Evolutionary conservation across 1,140 invertebrate species (phyloP).

Genomic region (Saccostrea cuccullata): DNA sequence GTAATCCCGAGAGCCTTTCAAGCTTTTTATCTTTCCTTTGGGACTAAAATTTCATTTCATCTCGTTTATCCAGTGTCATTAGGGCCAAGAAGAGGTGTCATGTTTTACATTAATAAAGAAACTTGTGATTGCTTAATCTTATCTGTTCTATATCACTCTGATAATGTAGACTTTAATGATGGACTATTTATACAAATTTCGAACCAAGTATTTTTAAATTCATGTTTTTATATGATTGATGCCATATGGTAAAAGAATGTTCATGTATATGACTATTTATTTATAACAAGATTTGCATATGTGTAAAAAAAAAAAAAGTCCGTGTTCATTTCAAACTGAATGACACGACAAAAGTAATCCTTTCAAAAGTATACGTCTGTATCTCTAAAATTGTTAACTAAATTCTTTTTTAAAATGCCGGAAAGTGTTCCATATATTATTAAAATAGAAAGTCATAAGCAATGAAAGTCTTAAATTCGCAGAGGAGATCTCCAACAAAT

Average conservation of each 20-base stretch:
- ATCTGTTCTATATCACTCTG: slow-evolving; percentile 1
- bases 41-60: slow-evolving; percentile 23
- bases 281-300: too few species aligned
- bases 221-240: neutral
- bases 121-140: slow-evolving; percentile 6
- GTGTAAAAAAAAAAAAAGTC: too few species aligned
- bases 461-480: too few species aligned
- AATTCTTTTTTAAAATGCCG: too few species aligned
- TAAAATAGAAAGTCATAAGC: too few species aligned
- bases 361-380: too few species aligned
- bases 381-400: too few species aligned
- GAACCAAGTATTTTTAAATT: neutral
- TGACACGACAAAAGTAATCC: too few species aligned
- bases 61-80: slow-evolving; percentile 20
- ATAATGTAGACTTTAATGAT: slow-evolving; percentile 8
- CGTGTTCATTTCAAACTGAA: too few species aligned
- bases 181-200: slow-evolving; percentile 3
- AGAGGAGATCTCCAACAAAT: too few species aligned
- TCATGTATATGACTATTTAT: too few species aligned
- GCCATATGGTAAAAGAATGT: neutral
- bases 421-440: too few species aligned
- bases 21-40: slow-evolving; percentile 24
- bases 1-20: slow-evolving; percentile 13
- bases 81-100: slow-evolving; percentile 8
- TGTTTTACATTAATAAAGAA: slow-evolving; percentile 3